These are phyloP conservation scores for Oreochromis tanganicae DNA, from an alignment of 2,113 vertebrate species.

Conservation along the genomic window DNA sequence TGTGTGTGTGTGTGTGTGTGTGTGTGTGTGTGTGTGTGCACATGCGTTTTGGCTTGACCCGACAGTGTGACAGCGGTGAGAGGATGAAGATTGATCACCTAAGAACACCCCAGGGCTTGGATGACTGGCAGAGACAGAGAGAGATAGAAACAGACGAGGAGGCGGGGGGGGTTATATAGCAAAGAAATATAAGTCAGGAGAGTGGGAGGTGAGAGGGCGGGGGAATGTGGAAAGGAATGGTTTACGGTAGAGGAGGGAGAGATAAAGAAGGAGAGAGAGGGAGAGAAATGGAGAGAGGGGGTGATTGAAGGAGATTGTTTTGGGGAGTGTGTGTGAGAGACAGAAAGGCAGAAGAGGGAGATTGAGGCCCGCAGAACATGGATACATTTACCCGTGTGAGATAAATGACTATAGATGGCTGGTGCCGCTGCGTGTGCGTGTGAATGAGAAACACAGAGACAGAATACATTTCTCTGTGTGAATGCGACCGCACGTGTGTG, in stretches of 20 bases:
- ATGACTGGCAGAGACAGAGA: conserved; percentile 60
- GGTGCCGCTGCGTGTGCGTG: background rate
- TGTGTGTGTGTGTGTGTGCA: background rate
- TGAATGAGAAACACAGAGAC: background rate
- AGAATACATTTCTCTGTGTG: background rate
- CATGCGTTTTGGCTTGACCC: conserved; percentile 38
- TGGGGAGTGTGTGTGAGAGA: conserved; percentile 53
- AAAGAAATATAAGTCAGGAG: conserved; percentile 45
- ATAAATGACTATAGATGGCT: conserved; percentile 60
- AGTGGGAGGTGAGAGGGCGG: background rate
- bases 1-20: background rate
- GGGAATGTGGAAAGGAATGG: conserved; percentile 30
- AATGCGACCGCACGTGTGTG: background rate
- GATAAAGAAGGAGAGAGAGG: conserved; percentile 44
- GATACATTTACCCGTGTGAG: conserved; percentile 59
- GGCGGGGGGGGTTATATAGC: conserved; percentile 7
- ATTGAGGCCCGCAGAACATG: conserved; percentile 50
- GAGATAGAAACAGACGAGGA: conserved; percentile 21
- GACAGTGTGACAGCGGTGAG: conserved; percentile 48
- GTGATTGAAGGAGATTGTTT: conserved; percentile 70
- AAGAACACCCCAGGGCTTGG: conserved; percentile 54
- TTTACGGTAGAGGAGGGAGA: conserved; percentile 55
- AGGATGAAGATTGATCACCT: conserved; percentile 72
- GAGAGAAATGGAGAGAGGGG: conserved; percentile 34
- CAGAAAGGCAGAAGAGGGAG: conserved; percentile 48